Conservation (phyloP, 2,797 vertebrate genomes). For the Gymnoscopelus microlampas region DNA sequence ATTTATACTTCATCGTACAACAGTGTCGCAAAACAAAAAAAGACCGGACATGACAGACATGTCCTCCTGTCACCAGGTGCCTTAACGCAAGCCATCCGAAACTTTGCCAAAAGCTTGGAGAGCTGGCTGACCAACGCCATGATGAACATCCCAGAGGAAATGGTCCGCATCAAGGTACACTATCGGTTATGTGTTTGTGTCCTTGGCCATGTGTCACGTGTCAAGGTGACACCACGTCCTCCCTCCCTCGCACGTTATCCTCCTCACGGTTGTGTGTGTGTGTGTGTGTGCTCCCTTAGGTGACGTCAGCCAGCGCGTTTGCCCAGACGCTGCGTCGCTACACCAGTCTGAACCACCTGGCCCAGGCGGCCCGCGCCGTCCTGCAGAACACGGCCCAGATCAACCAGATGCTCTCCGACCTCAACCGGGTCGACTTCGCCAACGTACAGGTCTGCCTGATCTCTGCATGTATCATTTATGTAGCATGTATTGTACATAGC, state of each 20-base stretch:
- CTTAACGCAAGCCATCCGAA: constrained; percentile 97
- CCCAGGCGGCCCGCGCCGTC: constrained; percentile 92
- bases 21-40: too few relatives aligned
- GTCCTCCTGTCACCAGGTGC: constrained; percentile 81
- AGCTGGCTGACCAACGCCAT: constrained; percentile 95
- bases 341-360: constrained; percentile 94
- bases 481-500: too few relatives aligned
- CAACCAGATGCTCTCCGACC: constrained; percentile 96
- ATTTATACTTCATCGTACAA: too few relatives aligned
- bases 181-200: neutral
- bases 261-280: constrained; percentile 5
- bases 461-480: too few relatives aligned
- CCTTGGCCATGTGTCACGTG: too few relatives aligned
- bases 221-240: too few relatives aligned
- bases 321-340: constrained; percentile 95
- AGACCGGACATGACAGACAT: too few relatives aligned
- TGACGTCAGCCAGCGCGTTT: constrained; percentile 92
- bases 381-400: constrained; percentile 96
- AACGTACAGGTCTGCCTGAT: constrained; percentile 89
- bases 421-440: constrained; percentile 95
- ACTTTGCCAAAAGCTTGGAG: constrained; percentile 96
- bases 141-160: constrained; percentile 97
- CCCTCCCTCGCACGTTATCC: neutral
- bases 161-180: constrained; percentile 92
- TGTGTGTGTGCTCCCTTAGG: constrained; percentile 69